Base-by-base conservation (phyloP, 92 coral and sea anemone genomes). In the Galaxea fascicularis region DNA sequence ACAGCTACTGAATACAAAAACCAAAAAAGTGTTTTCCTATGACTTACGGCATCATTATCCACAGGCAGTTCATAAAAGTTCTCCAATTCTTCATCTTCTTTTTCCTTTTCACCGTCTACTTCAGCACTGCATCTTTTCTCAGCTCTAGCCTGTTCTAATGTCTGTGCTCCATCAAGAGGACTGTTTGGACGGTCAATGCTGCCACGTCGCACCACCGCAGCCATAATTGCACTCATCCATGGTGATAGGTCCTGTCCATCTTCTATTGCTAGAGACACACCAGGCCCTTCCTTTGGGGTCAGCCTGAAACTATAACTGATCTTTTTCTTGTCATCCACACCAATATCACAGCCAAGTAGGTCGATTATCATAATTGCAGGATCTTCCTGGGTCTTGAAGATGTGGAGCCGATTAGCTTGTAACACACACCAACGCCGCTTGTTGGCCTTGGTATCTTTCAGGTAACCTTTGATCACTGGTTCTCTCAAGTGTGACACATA, bases 201-300 rank as follows among this genome's bases (percentile, higher is more conserved):
- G 59, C 93, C 86, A 60, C 96, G 97, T 1, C 97, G 90, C 52
- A 96, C 99, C 16, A 87, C 95, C 6, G 99, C 99, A 6, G 99
- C 96, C 93, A 97, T 97, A 20, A 97, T 89, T 14, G 99, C 98
- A 81, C 96, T 97, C 98, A 97, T 95, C 99, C 99, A 97, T 31
- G 99, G 98, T 1, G 99, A 97, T 20, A 97, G 79, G 56, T 97
- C 99, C 35, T 93, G 95, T 4, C 98, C 99, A 74, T 91, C 95
- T 73, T 97, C 99, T 57, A 97, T 94, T 14, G 98, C 98, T 31
- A 97, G 86, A 14, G 93, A 90, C 65, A 97, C 92, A 29, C 91
- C 82, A 4, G 93, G 95, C 41, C 92, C 92, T 1, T 91, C 99
- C 57, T 83, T 84, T 63, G 92, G 97, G 4, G 89, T 89, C 72